These are phyloP conservation scores for Morpho deidamia DNA, from an alignment of 2,888 invertebrate species.

Conservation along the genomic window DNA sequence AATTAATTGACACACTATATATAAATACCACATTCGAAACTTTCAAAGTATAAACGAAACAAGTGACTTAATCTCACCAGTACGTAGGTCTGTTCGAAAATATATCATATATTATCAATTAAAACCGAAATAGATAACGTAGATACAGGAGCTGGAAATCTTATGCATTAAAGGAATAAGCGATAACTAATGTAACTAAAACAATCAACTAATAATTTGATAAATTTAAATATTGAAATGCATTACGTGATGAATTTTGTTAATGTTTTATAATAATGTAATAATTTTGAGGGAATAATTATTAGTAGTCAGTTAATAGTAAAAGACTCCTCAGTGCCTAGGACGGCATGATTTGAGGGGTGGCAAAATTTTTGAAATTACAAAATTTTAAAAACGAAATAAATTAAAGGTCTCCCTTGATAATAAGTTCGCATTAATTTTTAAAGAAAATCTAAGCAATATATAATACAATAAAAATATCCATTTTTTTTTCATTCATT, in stretches of 20 bases:
- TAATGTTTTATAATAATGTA: no score
- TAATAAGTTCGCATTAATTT: no score
- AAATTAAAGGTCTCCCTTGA: no score
- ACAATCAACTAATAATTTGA: background rate
- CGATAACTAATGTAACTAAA: slow-evolving; percentile 10
- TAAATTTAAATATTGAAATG: slow-evolving; percentile 1
- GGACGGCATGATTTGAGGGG: no score
- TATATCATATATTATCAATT: slow-evolving; percentile 37
- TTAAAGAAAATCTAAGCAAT: no score
- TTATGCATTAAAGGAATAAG: slow-evolving; percentile 30
- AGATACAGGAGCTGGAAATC: slow-evolving; percentile 27
- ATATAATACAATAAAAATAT: no score
- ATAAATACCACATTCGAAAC: slow-evolving; percentile 37
- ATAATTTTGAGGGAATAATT: no score
- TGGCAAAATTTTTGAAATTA: no score
- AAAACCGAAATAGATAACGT: slow-evolving; percentile 25
- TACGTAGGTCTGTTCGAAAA: slow-evolving; percentile 14
- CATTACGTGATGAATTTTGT: background rate
- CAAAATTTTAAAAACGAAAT: no score
- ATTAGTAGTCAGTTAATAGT: no score
- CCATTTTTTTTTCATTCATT: no score
- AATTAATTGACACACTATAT: slow-evolving; percentile 32
- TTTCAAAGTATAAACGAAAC: slow-evolving; percentile 7
- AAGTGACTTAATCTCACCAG: slow-evolving; percentile 20
- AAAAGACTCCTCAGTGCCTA: no score